phyloP scores from a whole-genome alignment of 2,888 invertebrate species.

The Platycnemis pennipes region DNA sequence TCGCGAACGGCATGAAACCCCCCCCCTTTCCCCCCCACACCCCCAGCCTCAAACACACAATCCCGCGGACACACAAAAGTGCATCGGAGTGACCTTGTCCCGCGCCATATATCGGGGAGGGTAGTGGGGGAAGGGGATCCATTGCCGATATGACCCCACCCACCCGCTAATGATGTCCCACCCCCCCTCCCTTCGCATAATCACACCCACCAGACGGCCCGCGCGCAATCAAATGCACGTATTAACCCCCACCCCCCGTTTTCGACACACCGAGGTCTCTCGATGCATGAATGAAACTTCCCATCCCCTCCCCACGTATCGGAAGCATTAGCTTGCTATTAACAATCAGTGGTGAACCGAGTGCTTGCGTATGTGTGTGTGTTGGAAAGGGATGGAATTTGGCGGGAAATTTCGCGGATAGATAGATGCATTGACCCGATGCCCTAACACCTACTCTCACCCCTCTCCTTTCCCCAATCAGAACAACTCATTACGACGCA shows the following conservation, averaged over 20 bases:
- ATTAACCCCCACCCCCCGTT: neutral
- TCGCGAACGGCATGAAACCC: too few species aligned
- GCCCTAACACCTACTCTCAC: neutral
- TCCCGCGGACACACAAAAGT: neutral
- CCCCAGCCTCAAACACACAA: too few species aligned
- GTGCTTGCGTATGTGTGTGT: too few species aligned
- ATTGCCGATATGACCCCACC: too few species aligned
- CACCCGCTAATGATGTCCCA: too few species aligned
- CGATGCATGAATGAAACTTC: slow-evolving; percentile 29
- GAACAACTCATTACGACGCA: neutral
- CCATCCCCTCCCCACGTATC: neutral
- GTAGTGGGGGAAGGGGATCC: neutral
- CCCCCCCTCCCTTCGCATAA: neutral
- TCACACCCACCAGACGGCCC: neutral
- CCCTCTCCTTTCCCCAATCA: neutral
- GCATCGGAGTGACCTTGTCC: neutral
- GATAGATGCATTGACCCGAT: neutral
- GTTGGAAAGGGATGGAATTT: neutral
- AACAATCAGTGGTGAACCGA: neutral
- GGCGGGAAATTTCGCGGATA: neutral
- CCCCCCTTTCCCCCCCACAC: too few species aligned
- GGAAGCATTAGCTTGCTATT: slow-evolving; percentile 5
- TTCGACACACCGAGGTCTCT: neutral
- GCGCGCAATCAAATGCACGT: slow-evolving; percentile 30
- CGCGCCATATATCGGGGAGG: neutral